A percentile compares a stretch with the other conserved stretches of the same genome.
phyloP scores from a whole-genome alignment of 2,888 invertebrate species.

The Tiliacea aurago region DNA sequence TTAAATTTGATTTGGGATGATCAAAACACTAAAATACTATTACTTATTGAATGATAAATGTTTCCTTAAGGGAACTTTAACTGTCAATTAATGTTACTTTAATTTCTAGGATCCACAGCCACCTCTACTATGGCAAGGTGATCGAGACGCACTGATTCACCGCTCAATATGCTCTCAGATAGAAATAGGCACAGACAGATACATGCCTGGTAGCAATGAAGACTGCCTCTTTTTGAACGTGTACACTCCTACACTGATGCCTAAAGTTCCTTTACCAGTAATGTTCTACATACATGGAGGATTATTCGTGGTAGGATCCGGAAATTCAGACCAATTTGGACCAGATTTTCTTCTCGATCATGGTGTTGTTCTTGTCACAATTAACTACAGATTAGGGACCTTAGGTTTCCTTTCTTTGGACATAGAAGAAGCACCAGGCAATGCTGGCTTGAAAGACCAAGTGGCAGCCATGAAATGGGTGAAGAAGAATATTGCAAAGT shows the following conservation, averaged over 20 bases:
- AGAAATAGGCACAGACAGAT: not conserved
- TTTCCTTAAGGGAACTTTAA: no score
- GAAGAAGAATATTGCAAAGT: constrained; percentile 58
- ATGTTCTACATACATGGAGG: constrained; percentile 54
- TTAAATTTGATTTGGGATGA: no score
- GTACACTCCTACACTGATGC: constrained; percentile 40
- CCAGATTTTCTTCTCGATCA: constrained; percentile 61
- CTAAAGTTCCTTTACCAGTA: constrained; percentile 29
- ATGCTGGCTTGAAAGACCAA: constrained; percentile 85
- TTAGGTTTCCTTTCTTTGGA: constrained; percentile 88
- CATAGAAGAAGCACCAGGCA: constrained; percentile 87
- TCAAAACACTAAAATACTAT: no score
- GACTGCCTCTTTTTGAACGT: constrained; percentile 55
- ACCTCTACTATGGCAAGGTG: constrained; percentile 60
- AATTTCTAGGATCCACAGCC: constrained; percentile 60
- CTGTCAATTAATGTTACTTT: not conserved
- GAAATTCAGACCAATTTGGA: constrained; percentile 31
- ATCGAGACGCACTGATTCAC: constrained; percentile 50
- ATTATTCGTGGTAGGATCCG: constrained; percentile 21
- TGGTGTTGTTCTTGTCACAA: constrained; percentile 71
- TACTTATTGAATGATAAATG: no score
- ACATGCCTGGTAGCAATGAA: constrained; percentile 32
- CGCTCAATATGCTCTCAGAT: constrained; percentile 57
- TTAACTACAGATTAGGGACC: constrained; percentile 86
- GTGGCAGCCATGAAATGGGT: constrained; percentile 65